Evolutionary conservation across 2,888 invertebrate species (phyloP).

Genomic region (Liodrosophila aerea): DNA sequence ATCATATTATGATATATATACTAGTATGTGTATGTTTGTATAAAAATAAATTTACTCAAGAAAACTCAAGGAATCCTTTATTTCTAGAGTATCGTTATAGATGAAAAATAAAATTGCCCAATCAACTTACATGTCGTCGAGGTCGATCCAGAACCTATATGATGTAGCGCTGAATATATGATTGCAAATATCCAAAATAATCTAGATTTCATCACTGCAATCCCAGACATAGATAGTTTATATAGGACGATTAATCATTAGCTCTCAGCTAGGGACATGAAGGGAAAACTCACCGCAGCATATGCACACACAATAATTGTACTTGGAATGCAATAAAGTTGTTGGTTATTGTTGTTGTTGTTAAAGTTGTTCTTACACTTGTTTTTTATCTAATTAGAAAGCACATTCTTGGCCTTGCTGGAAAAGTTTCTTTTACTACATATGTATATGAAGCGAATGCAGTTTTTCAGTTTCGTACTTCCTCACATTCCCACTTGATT

Average conservation of each 20-base stretch:
- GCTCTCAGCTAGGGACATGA: neutral
- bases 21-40: no score
- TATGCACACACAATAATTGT: slow-evolving; percentile 56
- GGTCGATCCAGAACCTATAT: slow-evolving; percentile 77
- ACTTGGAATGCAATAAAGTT: slow-evolving; percentile 45
- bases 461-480: no score
- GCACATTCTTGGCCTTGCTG: neutral
- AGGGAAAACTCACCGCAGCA: slow-evolving; percentile 64
- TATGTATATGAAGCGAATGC: no score
- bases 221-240: neutral
- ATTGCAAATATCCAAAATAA: slow-evolving; percentile 81
- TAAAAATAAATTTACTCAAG: neutral
- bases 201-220: slow-evolving; percentile 80
- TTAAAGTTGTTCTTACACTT: slow-evolving; percentile 8
- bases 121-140: slow-evolving; percentile 74
- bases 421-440: no score
- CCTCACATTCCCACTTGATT: no score
- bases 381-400: slow-evolving; percentile 7
- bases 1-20: no score
- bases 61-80: no score
- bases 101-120: neutral
- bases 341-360: slow-evolving; percentile 7
- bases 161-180: slow-evolving; percentile 80
- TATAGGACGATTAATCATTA: neutral
- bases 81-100: no score